Evolutionary conservation across 2,113 vertebrate species (phyloP).

Genomic region (Halcyon malimbica): DNA sequence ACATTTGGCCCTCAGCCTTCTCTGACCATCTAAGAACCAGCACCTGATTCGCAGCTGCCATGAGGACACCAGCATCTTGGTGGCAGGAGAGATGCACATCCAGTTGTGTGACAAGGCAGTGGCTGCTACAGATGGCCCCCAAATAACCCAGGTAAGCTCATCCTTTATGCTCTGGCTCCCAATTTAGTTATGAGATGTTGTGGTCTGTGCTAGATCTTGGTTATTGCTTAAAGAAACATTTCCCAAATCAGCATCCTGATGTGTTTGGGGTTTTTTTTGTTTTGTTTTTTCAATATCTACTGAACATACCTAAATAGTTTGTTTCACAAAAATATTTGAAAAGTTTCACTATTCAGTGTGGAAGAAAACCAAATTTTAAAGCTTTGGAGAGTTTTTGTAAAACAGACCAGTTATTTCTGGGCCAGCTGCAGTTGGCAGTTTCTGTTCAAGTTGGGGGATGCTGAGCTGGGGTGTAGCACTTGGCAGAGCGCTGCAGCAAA

Average conservation of each 20-base stretch:
- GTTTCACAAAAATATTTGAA: neutral
- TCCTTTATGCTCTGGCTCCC: neutral
- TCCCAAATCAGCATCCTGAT: neutral
- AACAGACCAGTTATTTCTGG: neutral
- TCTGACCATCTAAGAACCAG: neutral
- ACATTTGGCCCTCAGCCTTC: neutral
- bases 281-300: neutral
- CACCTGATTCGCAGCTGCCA: neutral
- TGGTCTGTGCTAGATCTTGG: neutral
- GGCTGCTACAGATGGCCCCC: accelerated
- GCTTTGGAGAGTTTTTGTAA: neutral
- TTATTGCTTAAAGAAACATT: neutral
- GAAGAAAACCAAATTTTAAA: neutral
- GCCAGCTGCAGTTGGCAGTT: constrained; percentile 9
- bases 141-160: neutral
- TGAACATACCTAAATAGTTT: neutral
- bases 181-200: neutral
- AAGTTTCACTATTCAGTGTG: neutral
- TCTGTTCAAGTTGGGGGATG: neutral
- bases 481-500: neutral
- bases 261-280: neutral
- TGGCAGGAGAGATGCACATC: neutral
- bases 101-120: neutral
- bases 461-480: neutral
- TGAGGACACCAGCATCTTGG: neutral